Conservation (phyloP, 2,113 vertebrate genomes). For the Corynorhinus townsendii region DNA sequence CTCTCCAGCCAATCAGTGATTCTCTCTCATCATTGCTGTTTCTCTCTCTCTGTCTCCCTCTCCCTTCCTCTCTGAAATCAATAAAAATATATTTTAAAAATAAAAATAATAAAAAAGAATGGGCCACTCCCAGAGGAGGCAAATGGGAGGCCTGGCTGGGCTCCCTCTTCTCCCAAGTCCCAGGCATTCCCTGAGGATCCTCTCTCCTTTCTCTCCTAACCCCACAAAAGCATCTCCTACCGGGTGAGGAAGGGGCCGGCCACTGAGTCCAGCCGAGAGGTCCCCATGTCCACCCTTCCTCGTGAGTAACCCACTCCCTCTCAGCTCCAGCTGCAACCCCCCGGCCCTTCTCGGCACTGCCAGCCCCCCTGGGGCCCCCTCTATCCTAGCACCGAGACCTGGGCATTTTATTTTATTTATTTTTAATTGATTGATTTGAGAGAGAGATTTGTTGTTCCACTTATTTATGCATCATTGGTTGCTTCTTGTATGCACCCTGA, state of each 20-base stretch:
- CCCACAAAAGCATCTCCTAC: conserved; percentile 63
- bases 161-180: background rate
- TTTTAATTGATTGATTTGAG: no score
- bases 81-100: no score
- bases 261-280: conserved; percentile 50
- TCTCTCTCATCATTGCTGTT: no score
- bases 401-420: background rate
- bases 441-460: no score
- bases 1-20: no score
- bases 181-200: background rate
- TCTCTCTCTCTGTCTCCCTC: no score
- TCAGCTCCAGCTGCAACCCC: background rate
- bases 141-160: background rate
- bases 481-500: no score
- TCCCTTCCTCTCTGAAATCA: no score
- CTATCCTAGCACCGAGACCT: background rate
- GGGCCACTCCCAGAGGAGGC: background rate
- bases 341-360: background rate
- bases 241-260: conserved; percentile 37
- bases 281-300: conserved; percentile 62
- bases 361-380: background rate
- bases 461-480: no score
- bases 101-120: no score
- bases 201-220: background rate
- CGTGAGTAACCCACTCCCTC: conserved; percentile 46